Percentiles rank a stretch among this genome's conserved stretches.
Conservation (phyloP, 1,140 invertebrate genomes). For the Atta colombica region DNA sequence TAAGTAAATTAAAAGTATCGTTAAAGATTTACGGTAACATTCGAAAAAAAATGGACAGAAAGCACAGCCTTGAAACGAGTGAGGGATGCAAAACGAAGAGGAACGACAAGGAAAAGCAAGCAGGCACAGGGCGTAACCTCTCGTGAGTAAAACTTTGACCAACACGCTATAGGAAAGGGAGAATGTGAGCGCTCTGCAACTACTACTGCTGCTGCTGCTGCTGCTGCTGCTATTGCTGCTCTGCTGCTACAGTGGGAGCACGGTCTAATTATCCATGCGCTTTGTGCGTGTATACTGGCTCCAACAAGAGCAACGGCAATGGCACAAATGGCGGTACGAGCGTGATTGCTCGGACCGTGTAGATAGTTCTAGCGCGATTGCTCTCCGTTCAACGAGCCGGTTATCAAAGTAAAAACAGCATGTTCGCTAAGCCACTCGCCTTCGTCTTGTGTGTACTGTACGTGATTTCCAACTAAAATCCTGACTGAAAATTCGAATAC, state of each 20-base stretch:
- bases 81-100: slow-evolving; percentile 11
- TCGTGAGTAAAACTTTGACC: slow-evolving; percentile 44
- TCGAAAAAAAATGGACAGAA: neutral
- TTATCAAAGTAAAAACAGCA: slow-evolving; percentile 70
- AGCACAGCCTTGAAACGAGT: slow-evolving; percentile 1
- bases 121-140: slow-evolving; percentile 12
- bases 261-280: slow-evolving; percentile 74
- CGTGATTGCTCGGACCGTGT: slow-evolving; percentile 64
- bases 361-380: slow-evolving; percentile 67
- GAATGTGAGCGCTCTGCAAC: slow-evolving; percentile 43
- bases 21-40: slow-evolving; percentile 28
- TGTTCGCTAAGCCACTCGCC: slow-evolving; percentile 19
- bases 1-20: slow-evolving; percentile 6
- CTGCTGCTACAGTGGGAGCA: neutral
- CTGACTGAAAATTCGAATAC: slow-evolving; percentile 32
- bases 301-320: slow-evolving; percentile 62
- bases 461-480: slow-evolving; percentile 21
- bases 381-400: slow-evolving; percentile 70
- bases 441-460: slow-evolving; percentile 19
- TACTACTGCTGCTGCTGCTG: slow-evolving; percentile 3
- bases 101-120: slow-evolving; percentile 24
- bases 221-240: slow-evolving; percentile 2
- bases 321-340: slow-evolving; percentile 40
- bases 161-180: neutral
- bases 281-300: slow-evolving; percentile 63